Evolutionary conservation across 2,797 vertebrate species (phyloP).

Genomic region (Poeciliopsis paucimaculata): DNA sequence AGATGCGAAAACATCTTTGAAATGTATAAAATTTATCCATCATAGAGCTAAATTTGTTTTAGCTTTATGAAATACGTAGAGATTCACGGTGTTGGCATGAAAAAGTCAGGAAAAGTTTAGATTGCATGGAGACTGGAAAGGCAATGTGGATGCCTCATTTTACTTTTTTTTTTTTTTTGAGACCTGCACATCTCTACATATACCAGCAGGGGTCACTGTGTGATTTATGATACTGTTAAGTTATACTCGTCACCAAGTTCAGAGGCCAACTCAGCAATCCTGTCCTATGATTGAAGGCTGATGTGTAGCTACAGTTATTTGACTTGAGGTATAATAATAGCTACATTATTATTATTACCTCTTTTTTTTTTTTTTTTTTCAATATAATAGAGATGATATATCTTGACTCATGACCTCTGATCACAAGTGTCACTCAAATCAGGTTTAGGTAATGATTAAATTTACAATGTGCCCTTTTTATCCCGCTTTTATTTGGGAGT

Average conservation of each 20-base stretch:
- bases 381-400: not conserved
- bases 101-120: not conserved
- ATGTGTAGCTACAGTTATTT: conserved; percentile 1
- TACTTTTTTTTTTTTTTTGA: too few relatives aligned
- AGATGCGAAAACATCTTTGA: too few relatives aligned
- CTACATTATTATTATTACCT: too few relatives aligned
- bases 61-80: not conserved
- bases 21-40: too few relatives aligned
- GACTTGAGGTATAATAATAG: not conserved
- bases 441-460: not conserved
- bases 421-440: not conserved
- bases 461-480: not conserved
- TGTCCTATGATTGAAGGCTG: not conserved
- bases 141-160: not conserved
- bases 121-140: not conserved
- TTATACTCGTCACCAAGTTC: not conserved
- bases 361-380: not conserved
- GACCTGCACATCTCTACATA: not conserved
- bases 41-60: too few relatives aligned
- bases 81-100: not conserved
- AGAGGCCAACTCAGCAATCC: not conserved
- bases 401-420: not conserved
- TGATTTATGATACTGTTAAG: conserved; percentile 11
- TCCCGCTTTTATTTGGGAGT: not conserved
- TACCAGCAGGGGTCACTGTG: conserved; percentile 66